Evolutionary conservation across 1,140 invertebrate species (phyloP).

Genomic region (Neodiprion pinetum): DNA sequence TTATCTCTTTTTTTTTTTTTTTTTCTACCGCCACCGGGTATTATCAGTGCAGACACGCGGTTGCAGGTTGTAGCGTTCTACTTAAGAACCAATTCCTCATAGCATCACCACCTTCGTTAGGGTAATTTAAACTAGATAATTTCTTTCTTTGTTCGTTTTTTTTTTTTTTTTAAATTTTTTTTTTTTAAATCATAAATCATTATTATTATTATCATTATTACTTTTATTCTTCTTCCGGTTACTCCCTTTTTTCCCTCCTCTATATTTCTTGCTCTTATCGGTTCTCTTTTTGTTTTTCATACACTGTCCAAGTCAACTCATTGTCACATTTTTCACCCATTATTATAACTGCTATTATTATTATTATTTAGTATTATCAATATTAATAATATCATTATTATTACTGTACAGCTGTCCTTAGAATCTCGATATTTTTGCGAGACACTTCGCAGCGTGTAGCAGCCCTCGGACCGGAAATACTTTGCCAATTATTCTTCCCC

Average conservation of each 20-base stretch:
- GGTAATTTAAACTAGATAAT: not conserved
- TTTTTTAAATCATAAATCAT: too few species aligned
- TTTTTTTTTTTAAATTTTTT: not conserved
- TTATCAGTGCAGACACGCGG: not conserved
- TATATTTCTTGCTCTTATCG: too few species aligned
- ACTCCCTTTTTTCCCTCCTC: not conserved
- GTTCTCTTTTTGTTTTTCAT: too few species aligned
- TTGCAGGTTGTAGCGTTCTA: not conserved
- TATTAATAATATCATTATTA: not conserved
- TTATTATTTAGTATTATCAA: not conserved
- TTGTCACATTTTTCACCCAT: too few species aligned
- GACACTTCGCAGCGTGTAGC: conserved; percentile 50
- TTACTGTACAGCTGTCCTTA: not conserved
- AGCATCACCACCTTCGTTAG: not conserved
- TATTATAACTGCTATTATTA: too few species aligned
- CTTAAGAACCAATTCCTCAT: not conserved
- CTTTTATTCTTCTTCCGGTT: not conserved
- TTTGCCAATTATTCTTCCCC: conserved; percentile 38
- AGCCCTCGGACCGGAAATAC: conserved; percentile 53
- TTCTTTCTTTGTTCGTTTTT: not conserved
- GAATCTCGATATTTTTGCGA: not conserved
- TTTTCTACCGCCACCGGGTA: not conserved
- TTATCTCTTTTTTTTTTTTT: not conserved
- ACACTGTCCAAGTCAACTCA: too few species aligned
- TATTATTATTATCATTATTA: too few species aligned